Percentiles rank a stretch among this genome's conserved stretches.
Evolutionary conservation across 2,888 invertebrate genomes (phyloP).

Genomic region (Nemotelus pantherinus): DNA sequence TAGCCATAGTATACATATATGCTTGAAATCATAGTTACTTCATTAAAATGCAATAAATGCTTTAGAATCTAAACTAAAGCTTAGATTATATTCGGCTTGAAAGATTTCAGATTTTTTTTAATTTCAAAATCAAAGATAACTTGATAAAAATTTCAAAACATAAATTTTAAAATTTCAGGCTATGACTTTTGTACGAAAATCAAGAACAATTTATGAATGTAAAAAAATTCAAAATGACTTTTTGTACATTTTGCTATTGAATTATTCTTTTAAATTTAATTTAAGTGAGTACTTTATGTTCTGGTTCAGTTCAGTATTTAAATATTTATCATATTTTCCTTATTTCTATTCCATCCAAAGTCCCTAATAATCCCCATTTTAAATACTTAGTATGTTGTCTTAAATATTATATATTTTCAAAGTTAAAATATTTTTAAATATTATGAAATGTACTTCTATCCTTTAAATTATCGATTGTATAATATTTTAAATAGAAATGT

Average conservation of each 20-base stretch:
- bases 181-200: slow-evolving; percentile 34
- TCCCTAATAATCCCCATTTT: no score
- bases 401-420: no score
- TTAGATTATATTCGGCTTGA: not conserved
- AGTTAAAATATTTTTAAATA: no score
- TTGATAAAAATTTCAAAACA: no score
- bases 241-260: not conserved
- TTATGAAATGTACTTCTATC: no score
- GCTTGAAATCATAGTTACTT: not conserved
- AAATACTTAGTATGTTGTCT: no score
- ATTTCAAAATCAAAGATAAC: not conserved
- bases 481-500: slow-evolving; percentile 26
- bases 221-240: not conserved
- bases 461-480: not conserved
- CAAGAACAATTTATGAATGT: not conserved
- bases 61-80: no score
- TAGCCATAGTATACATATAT: no score
- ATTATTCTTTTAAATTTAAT: not conserved
- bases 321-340: no score
- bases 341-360: no score
- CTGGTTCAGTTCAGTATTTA: not conserved
- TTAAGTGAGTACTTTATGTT: not conserved
- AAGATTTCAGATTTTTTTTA: slow-evolving; percentile 26
- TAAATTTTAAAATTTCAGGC: slow-evolving; percentile 44
- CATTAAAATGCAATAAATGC: not conserved